These are phyloP conservation scores for Argentina silus DNA, from an alignment of 2,797 vertebrate species.

Conservation along the genomic window DNA sequence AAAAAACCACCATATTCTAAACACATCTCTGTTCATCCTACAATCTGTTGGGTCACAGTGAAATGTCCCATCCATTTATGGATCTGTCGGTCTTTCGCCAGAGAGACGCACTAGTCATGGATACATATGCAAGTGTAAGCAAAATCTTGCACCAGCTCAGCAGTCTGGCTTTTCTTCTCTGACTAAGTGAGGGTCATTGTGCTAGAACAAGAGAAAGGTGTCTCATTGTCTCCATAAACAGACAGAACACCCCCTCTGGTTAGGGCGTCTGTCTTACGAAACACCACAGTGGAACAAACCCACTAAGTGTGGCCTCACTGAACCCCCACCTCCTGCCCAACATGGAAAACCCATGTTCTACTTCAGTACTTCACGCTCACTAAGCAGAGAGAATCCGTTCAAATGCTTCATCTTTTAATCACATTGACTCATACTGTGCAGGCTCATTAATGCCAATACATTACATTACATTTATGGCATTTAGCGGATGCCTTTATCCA, in stretches of 20 bases:
- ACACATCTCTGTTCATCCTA: too few relatives aligned
- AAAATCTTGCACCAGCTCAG: too few relatives aligned
- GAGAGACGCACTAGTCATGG: too few relatives aligned
- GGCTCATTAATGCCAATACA: not conserved
- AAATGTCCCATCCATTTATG: too few relatives aligned
- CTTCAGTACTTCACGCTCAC: too few relatives aligned
- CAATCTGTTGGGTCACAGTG: too few relatives aligned
- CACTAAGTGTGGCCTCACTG: constrained; percentile 59
- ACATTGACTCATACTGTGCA: not conserved
- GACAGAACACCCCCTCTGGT: constrained; percentile 62
- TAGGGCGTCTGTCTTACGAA: constrained; percentile 56
- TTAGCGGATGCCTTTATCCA: too few relatives aligned
- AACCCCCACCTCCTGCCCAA: not conserved
- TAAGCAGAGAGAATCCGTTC: not conserved
- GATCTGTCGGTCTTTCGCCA: too few relatives aligned
- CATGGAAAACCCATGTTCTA: too few relatives aligned
- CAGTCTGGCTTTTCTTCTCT: constrained; percentile 52
- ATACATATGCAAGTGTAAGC: too few relatives aligned
- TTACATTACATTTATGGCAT: too few relatives aligned
- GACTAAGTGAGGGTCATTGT: constrained; percentile 44
- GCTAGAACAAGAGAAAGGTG: constrained; percentile 42
- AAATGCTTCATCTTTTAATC: not conserved
- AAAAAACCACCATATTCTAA: too few relatives aligned
- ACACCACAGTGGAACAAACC: constrained; percentile 74
- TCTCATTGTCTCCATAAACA: constrained; percentile 76